Percentiles rank a stretch among this genome's conserved stretches.
These are phyloP conservation scores for Glossosoma conforme DNA, from an alignment of 1,140 invertebrate genomes.

Conservation along the genomic window DNA sequence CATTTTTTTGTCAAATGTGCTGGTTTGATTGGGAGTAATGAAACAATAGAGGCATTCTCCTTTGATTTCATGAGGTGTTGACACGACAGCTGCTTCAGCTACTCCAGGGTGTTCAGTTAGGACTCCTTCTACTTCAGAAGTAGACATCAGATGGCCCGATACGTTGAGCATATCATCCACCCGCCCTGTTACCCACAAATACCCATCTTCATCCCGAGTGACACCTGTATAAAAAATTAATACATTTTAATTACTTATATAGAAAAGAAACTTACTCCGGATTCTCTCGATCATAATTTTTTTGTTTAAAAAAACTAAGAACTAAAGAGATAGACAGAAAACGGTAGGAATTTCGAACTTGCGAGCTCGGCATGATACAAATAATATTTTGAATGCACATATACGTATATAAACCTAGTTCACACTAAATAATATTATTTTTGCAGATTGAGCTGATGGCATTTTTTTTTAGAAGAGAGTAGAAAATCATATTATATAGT, in stretches of 20 bases:
- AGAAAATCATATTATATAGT: no score
- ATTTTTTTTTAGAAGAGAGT: no score
- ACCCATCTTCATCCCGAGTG: slow-evolving; percentile 86
- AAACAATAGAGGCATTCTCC: slow-evolving; percentile 97
- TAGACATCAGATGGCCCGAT: slow-evolving; percentile 94
- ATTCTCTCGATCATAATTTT: no score
- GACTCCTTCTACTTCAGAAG: slow-evolving; percentile 91
- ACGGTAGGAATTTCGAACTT: no score
- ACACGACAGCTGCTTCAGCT: slow-evolving; percentile 92
- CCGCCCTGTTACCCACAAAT: slow-evolving; percentile 94
- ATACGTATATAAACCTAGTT: no score
- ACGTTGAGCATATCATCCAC: slow-evolving; percentile 99
- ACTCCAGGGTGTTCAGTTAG: slow-evolving; percentile 78
- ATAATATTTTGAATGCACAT: no score
- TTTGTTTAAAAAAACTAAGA: no score
- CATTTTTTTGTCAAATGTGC: slow-evolving; percentile 63
- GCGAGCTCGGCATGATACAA: no score
- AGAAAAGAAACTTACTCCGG: no score
- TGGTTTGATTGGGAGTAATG: slow-evolving; percentile 79
- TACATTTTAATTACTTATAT: background rate
- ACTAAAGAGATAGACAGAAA: no score
- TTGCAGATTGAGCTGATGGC: no score
- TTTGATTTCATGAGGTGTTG: slow-evolving; percentile 88
- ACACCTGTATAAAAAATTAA: slow-evolving; percentile 61
- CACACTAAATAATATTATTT: no score